Conservation (phyloP, 2,797 vertebrate genomes). For the Myotis daubentonii region DNA sequence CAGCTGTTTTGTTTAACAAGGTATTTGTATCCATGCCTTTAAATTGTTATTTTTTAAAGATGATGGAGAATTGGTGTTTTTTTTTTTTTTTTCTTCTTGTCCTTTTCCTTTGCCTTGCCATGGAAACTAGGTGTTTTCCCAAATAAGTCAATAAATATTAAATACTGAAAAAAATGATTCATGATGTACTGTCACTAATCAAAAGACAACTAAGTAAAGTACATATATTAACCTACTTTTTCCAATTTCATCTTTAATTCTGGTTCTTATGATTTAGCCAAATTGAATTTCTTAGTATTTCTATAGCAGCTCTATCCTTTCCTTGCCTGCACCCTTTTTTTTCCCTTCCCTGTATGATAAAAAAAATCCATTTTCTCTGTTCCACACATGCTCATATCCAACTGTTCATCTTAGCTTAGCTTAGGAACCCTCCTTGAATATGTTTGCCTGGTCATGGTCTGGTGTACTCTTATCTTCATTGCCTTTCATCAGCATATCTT, state of each 20-base stretch:
- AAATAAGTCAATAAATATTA: not conserved
- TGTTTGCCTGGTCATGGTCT: not conserved
- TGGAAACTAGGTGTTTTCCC: not conserved
- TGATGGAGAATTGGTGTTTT: not conserved
- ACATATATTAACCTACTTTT: not conserved
- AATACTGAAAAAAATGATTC: not conserved
- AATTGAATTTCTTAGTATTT: not conserved
- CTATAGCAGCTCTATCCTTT: not conserved
- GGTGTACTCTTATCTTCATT: not conserved
- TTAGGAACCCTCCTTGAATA: not conserved
- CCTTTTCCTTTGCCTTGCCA: accelerated
- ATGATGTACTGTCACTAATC: not conserved
- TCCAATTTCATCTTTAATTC: not conserved
- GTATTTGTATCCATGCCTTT: not conserved
- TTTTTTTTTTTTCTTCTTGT: not conserved
- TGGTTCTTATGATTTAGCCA: not conserved
- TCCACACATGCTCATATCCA: not conserved
- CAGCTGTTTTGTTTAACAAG: not conserved
- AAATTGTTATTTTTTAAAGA: not conserved
- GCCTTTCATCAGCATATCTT: not conserved
- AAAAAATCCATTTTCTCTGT: not conserved
- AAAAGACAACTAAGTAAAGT: not conserved
- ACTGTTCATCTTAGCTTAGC: not conserved
- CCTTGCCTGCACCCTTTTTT: not conserved
- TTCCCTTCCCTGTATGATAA: not conserved